These are phyloP conservation scores for Drosophila busckii DNA, from an alignment of 1,140 invertebrate species.

Conservation along the genomic window DNA sequence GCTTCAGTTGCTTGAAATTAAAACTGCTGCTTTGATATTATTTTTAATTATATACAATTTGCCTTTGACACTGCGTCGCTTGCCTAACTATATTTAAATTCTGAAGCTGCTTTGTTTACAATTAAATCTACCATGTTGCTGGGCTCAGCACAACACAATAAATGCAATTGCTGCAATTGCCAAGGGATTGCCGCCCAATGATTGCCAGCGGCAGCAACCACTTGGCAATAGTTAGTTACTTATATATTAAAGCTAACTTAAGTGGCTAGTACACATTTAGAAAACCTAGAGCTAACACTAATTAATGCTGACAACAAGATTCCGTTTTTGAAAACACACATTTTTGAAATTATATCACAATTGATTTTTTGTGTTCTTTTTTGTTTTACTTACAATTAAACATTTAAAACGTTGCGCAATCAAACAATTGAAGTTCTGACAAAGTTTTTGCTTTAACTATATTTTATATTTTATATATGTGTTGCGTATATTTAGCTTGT, in stretches of 20 bases:
- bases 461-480: too few relatives aligned
- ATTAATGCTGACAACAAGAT: slow-evolving; percentile 6
- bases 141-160: slow-evolving; percentile 77
- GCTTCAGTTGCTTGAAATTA: slow-evolving; percentile 20
- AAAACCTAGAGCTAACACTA: too few relatives aligned
- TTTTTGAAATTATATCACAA: slow-evolving; percentile 74
- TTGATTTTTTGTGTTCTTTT: slow-evolving; percentile 20
- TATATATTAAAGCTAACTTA: slow-evolving; percentile 7
- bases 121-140: slow-evolving; percentile 69
- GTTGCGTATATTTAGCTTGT: slow-evolving; percentile 7
- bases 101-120: slow-evolving; percentile 35
- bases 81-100: too few relatives aligned
- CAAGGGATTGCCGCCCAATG: slow-evolving; percentile 33
- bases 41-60: too few relatives aligned
- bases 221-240: slow-evolving; percentile 37
- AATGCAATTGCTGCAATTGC: slow-evolving; percentile 58
- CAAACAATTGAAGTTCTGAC: slow-evolving; percentile 35
- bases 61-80: slow-evolving; percentile 14
- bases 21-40: too few relatives aligned
- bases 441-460: slow-evolving; percentile 17
- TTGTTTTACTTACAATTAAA: slow-evolving; percentile 51
- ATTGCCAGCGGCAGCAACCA: slow-evolving; percentile 21
- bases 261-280: slow-evolving; percentile 1
- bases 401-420: slow-evolving; percentile 33
- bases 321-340: slow-evolving; percentile 52